Conservation (phyloP, 2,797 vertebrate species). For the Delichon dasypus region DNA sequence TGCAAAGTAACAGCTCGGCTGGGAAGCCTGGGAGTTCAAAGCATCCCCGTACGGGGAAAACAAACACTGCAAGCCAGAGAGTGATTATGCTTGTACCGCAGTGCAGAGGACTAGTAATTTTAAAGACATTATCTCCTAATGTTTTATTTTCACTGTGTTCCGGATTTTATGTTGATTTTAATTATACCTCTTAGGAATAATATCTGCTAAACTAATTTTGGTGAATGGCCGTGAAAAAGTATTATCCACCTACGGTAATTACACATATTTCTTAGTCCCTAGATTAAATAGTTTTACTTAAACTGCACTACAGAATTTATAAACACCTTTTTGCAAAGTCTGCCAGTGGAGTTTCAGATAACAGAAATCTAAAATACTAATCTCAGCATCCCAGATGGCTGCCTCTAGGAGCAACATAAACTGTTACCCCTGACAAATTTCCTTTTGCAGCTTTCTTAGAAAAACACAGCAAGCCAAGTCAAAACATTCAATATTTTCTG, state of each 20-base stretch:
- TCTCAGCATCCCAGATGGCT: conserved; percentile 38
- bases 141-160: conserved; percentile 58
- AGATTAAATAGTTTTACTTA: conserved; percentile 55
- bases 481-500: neutral
- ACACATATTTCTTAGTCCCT: conserved; percentile 52
- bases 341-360: conserved; percentile 30
- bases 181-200: conserved; percentile 69
- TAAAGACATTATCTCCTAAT: conserved; percentile 57
- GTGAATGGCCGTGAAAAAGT: conserved; percentile 43
- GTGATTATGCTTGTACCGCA: neutral
- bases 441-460: neutral
- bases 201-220: conserved; percentile 52
- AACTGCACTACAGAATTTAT: conserved; percentile 19
- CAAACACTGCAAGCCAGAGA: conserved; percentile 6
- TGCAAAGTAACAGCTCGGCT: conserved; percentile 21
- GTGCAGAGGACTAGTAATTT: conserved; percentile 35
- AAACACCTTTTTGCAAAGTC: conserved; percentile 23
- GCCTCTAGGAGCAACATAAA: neutral
- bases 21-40: conserved; percentile 21
- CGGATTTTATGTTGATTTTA: conserved; percentile 67
- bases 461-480: neutral
- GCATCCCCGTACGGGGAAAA: neutral
- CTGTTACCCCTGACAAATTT: conserved; percentile 13
- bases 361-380: conserved; percentile 34
- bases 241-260: conserved; percentile 53